phyloP scores from a whole-genome alignment of 2,888 invertebrate species.

The Nasonia oneida region DNA sequence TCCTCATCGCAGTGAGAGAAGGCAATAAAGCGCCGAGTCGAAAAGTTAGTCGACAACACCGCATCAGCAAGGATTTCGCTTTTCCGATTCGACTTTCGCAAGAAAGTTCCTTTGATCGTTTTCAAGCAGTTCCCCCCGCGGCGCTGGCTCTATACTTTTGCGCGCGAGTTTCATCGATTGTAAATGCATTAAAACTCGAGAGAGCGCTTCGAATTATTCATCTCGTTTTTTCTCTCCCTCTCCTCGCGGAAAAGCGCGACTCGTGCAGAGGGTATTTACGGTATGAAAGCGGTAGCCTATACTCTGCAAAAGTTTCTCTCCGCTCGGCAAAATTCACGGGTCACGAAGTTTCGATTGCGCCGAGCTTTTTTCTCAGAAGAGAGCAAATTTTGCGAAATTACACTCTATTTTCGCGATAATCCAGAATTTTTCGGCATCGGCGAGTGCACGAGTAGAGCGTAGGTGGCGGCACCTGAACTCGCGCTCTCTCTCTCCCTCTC shows the following conservation, averaged over 20 bases:
- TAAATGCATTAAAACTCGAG: not conserved
- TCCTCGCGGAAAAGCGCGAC: not conserved
- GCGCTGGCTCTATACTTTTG: not conserved
- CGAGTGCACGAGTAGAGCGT: not conserved
- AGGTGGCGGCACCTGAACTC: constrained; percentile 18
- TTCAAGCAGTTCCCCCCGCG: not conserved
- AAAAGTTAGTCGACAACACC: not conserved
- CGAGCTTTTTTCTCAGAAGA: too few species aligned
- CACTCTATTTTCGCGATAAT: not conserved
- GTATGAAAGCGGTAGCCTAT: not conserved
- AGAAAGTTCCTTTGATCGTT: not conserved
- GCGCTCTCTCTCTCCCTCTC: not conserved
- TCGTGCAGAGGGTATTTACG: not conserved
- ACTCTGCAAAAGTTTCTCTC: not conserved
- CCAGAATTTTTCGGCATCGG: not conserved
- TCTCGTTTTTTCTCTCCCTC: not conserved
- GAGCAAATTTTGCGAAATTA: too few species aligned
- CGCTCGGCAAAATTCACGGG: not conserved
- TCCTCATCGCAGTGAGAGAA: not conserved
- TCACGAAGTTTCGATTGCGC: not conserved
- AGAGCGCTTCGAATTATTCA: not conserved
- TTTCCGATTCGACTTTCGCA: not conserved
- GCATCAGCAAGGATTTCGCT: not conserved
- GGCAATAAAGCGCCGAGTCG: not conserved
- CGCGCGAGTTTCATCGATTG: not conserved